Evolutionary conservation across 2,888 invertebrate species (phyloP), one percentile per base, ranked within the genome.

Genomic region (Lepidocyrtoides sp.): DNA sequence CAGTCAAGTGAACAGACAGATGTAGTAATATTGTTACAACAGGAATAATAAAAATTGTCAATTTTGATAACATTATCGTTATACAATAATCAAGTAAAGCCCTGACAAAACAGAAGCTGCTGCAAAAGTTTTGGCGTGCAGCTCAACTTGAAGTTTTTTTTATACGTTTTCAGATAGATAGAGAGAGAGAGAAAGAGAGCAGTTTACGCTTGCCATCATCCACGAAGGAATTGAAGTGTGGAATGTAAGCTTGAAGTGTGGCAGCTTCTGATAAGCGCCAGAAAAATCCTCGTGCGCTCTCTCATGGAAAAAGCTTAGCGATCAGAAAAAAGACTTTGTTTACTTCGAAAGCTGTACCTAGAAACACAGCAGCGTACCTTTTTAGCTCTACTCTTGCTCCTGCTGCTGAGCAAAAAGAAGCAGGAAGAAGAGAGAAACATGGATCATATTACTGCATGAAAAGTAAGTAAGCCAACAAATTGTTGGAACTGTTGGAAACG

Each of bases 31-130:
- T 75, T 75, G 48, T 75, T 48, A 14, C 48, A 44, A 72, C 12
- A 48, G 7, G 17, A 5, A 2, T 72, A 75, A 48, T 48, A 75
- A 75, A 75, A 48, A 36, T 41, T 44, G 75, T 75, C 75, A 75
- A 48, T 75, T 75, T 75, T 48, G 75, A 75, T 75, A 75, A 48
- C 75, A 75, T 75, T 48, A 75, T 75, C 48, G 44, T 29, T 48
- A 44, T n/a, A 26, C 48, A 75, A 48, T 48, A 66, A 60, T n/a
- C n/a, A 14, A 32, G 14, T 32, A 29, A 66, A 29, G n/a, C 60
- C n/a, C n/a, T n/a, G 17, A 23, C 57, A n/a, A n/a, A n/a, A n/a
- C n/a, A n/a, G n/a, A n/a, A n/a, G n/a, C n/a, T n/a, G 44, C 8
- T 2, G 44, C 20, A 17, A n/a, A 57, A 23, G 36, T 36, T 23